Evolutionary conservation across 2,888 invertebrate genomes (phyloP).

Genomic region (Cybosia mesomella): DNA sequence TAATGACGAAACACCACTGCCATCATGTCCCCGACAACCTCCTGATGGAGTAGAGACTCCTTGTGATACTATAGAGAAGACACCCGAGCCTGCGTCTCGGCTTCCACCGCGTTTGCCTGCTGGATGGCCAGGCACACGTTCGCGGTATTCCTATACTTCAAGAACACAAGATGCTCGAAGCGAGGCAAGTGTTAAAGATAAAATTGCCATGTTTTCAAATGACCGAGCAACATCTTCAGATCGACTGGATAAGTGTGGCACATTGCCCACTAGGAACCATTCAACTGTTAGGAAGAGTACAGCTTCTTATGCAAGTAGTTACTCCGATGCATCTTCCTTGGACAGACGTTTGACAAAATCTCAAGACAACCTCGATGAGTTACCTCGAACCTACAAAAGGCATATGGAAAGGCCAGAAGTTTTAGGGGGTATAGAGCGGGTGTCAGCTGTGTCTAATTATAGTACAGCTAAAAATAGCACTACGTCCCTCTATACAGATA

Average conservation of each 20-base stretch:
- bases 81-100: slow-evolving; percentile 73
- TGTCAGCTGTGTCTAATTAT: slow-evolving; percentile 59
- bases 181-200: slow-evolving; percentile 93
- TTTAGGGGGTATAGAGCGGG: slow-evolving; percentile 83
- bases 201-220: slow-evolving; percentile 95
- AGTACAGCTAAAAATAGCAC: slow-evolving; percentile 57
- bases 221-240: slow-evolving; percentile 76
- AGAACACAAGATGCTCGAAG: slow-evolving; percentile 92
- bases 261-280: slow-evolving; percentile 70
- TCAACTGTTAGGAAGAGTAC: slow-evolving; percentile 70
- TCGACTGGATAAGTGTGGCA: slow-evolving; percentile 78
- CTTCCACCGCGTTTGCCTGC: slow-evolving; percentile 72
- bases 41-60: slow-evolving; percentile 95
- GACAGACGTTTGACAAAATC: slow-evolving; percentile 82
- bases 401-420: slow-evolving; percentile 79
- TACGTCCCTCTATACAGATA: slow-evolving; percentile 59
- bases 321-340: slow-evolving; percentile 73
- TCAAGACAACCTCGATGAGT: slow-evolving; percentile 85
- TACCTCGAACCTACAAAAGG: slow-evolving; percentile 75
- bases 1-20: slow-evolving; percentile 80
- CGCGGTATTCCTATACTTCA: slow-evolving; percentile 78
- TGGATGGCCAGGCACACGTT: slow-evolving; percentile 67
- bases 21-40: slow-evolving; percentile 91
- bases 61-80: slow-evolving; percentile 88
- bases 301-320: slow-evolving; percentile 64